phyloP scores from a whole-genome alignment of 2,113 vertebrate genomes.

The Tapirus terrestris region DNA sequence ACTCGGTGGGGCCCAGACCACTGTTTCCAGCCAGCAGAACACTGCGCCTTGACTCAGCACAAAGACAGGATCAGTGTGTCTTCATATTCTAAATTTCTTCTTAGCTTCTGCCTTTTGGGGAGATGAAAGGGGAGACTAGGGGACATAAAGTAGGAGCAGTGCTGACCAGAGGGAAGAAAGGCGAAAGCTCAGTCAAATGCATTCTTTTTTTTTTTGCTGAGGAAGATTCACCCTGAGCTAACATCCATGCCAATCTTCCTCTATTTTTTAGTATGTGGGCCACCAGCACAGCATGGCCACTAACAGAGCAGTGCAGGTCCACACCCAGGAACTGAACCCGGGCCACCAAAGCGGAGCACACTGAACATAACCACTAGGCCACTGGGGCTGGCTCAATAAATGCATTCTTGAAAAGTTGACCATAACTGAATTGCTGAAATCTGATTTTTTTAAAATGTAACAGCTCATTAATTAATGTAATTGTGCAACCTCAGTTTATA shows the following conservation, averaged over 20 bases:
- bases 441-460: neutral
- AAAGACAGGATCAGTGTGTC: neutral
- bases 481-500: neutral
- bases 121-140: rapidly evolving
- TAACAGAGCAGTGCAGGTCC: too few species aligned
- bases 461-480: neutral
- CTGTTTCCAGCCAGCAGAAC: neutral
- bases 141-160: neutral
- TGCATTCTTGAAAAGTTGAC: neutral
- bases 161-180: neutral
- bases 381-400: neutral
- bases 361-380: too few species aligned
- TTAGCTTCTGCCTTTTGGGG: neutral
- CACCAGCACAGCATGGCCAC: too few species aligned
- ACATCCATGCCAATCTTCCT: too few species aligned
- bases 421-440: constrained; percentile 1
- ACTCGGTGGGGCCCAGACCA: neutral
- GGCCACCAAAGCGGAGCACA: too few species aligned
- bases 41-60: neutral
- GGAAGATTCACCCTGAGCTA: too few species aligned
- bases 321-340: too few species aligned
- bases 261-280: too few species aligned
- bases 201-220: neutral
- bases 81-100: neutral
- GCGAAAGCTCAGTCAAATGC: neutral